phyloP scores from a whole-genome alignment of 2,113 vertebrate genomes.

The Thinocorus orbignyianus region DNA sequence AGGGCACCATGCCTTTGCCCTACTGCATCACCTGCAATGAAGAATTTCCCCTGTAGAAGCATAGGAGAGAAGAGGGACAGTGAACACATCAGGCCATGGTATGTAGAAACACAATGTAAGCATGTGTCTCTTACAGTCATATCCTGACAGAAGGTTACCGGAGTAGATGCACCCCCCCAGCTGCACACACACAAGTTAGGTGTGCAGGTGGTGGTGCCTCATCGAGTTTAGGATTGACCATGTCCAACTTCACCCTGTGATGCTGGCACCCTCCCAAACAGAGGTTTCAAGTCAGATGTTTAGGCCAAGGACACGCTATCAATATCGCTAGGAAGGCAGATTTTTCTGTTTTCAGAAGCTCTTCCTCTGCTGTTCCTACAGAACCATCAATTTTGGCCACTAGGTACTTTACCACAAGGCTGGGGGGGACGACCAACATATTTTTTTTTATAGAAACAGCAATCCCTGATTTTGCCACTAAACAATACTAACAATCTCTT shows the following conservation, averaged over 20 bases:
- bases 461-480: background rate
- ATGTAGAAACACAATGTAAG: background rate
- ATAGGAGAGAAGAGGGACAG: background rate
- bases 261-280: background rate
- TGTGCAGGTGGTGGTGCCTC: background rate
- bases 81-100: background rate
- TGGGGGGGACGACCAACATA: no score
- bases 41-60: background rate
- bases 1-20: constrained; percentile 2
- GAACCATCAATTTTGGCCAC: background rate
- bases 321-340: background rate
- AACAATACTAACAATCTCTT: background rate
- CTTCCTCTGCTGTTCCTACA: background rate
- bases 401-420: background rate
- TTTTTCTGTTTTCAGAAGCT: background rate
- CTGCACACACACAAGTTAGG: fast-evolving
- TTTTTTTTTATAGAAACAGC: background rate
- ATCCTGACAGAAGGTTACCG: background rate
- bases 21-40: background rate
- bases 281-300: background rate
- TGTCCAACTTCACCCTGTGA: background rate
- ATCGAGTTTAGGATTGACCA: background rate
- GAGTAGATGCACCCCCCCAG: background rate
- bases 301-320: background rate
- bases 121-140: background rate